These are phyloP conservation scores for Megalurothrips usitatus DNA, from an alignment of 2,888 invertebrate genomes.

Conservation along the genomic window DNA sequence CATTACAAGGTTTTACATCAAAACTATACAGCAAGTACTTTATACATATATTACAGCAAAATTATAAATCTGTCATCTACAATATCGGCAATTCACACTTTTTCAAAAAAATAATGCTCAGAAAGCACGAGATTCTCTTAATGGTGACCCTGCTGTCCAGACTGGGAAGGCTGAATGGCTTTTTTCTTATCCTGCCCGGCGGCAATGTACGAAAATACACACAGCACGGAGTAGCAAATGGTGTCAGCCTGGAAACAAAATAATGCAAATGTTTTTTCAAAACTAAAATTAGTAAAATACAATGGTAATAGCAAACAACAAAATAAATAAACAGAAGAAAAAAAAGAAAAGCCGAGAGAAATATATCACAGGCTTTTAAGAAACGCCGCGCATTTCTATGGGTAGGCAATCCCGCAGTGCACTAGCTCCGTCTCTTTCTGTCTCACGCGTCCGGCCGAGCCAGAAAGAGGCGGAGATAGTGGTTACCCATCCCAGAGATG, in stretches of 20 bases:
- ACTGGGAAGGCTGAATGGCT: neutral
- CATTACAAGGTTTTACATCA: neutral
- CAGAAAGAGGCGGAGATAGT: too few relatives aligned
- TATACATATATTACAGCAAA: constrained; percentile 20
- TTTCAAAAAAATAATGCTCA: constrained; percentile 10
- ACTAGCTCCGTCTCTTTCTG: too few relatives aligned
- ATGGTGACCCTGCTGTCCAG: constrained; percentile 10
- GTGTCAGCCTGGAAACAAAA: constrained; percentile 79
- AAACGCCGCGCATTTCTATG: too few relatives aligned
- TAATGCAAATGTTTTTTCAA: neutral
- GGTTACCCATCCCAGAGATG: too few relatives aligned
- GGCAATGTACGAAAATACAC: constrained; percentile 98
- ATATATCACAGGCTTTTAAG: constrained; percentile 30
- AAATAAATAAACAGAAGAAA: constrained; percentile 31
- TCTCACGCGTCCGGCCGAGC: too few relatives aligned
- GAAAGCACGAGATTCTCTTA: neutral
- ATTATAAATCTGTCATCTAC: constrained; percentile 13
- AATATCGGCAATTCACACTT: neutral
- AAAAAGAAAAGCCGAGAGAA: constrained; percentile 35
- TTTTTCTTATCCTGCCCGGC: constrained; percentile 71
- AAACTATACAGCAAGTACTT: constrained; percentile 13
- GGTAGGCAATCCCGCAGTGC: too few relatives aligned
- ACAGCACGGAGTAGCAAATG: constrained; percentile 98
- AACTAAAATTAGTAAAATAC: constrained; percentile 9
- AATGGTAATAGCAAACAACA: constrained; percentile 29